Base-by-base conservation (phyloP, 2,113 vertebrate genomes). In the Anas platyrhynchos region DNA sequence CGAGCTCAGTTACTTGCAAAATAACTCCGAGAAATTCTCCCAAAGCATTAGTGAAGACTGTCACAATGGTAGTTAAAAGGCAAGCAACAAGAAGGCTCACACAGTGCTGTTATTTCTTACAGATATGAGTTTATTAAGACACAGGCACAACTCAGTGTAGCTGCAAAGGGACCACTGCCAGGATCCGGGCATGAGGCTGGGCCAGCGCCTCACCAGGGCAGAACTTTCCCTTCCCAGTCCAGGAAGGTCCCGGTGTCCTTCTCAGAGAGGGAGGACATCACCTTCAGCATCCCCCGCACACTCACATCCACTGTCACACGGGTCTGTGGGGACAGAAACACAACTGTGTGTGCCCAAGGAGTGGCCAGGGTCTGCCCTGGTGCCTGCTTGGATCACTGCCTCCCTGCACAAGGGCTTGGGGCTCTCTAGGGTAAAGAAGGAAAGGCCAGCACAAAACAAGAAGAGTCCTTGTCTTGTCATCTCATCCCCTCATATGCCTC, bases 171-270 rank as follows among this genome's bases (percentile, higher is more conserved):
- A 16, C 43, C 29, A 8, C 32, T 27, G 13, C 12, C 26, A 25
- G 23, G 34, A 36, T 58, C 38, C 34, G 22, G 32, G 27, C 6
- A 25, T 6, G 8, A 32, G 29, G 41, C n/a, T 11, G 46, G 26
- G 16, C 55, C 13, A 23, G 23, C 2, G 1, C 29, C n/a, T 98
- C 82, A 97, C 94, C 95, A 97, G 31, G 95, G 86, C 38, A 97
- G 25, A 2, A 63, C 55, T 44, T 94, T 95, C 48, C 91, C 97
- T 65, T 97, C 65, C 93, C 89, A 97, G 71, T 93, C 59, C 65
- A 97, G 48, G 55, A 97, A 97, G 21, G 59, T 68, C 5, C 97
- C 95, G 0, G 69, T 83, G 3, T 98, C 71, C 66, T 96, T 92
- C 62, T 96, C 89, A 0, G 68, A 92, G 74, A 98, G 86, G 13